Base-by-base conservation (phyloP, 1,140 invertebrate genomes). In the Hydropsyche tenuis region DNA sequence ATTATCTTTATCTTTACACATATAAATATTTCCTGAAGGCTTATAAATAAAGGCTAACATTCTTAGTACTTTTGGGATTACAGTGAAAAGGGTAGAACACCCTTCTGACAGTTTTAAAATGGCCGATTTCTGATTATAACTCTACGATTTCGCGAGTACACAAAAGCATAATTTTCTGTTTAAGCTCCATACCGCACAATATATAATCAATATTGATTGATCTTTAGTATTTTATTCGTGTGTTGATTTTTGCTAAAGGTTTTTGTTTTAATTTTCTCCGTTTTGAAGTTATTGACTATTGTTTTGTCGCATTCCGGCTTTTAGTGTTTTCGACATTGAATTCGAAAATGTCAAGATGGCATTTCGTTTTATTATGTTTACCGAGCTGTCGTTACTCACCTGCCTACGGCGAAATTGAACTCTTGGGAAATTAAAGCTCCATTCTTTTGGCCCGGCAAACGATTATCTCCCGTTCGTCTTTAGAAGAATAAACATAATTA, bases 371-470 rank as follows among this genome's bases (percentile, higher is more conserved):
- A 69, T 69, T 69, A 51, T 46, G 66, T 45, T 69, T 51, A 69
- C 66, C 45, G 45, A 69, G 66, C 66, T 69, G 66, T 69, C 66
- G 66, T 69, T 69, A 69, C 37, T 69, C 66, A 69, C 66, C 66
- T 69, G 66, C 66, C 66, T 69, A 69, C 43, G n/a, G 46, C 45
- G 66, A 42, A 69, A 69, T 69, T 69, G 66, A 69, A 69, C 66
- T 69, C 66, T 69, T 69, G 66, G 66, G 66, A 69, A 69, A 69
- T 69, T 69, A 69, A 69, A 42, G 45, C 66, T 69, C 66, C 42
- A 69, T 69, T 42, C 66, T 69, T 51, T 37, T 37, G 30, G 30
- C 37, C 27, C 45, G 45, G 45, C 66, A 69, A 69, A 53, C 66
- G 46, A 42, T 69, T 69, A 69, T 69, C 66, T 69, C 66, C 30